Base-by-base conservation (phyloP, 2,797 vertebrate species). In the Pipistrellus pipistrellus region DNA sequence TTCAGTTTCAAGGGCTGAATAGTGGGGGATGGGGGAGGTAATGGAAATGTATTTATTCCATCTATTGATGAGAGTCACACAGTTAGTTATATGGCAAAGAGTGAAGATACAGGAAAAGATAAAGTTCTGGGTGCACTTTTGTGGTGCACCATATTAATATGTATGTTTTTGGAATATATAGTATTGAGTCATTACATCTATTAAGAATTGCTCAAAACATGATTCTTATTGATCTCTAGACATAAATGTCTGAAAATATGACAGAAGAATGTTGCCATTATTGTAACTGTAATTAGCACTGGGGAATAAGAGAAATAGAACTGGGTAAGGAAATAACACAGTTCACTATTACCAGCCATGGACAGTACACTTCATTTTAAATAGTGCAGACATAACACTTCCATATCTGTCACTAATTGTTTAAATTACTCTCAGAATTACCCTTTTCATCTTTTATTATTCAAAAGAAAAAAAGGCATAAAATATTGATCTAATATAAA, bases 361-460 rank as follows among this genome's bases (percentile, higher is more conserved):
- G 59, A 25, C 59, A 62, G 30, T 55, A 48, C 14, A 25, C 38
- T 38, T 83, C 30, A 48, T 44, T 62, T 75, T 46, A 64, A 75
- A 35, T 8, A 75, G 27, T 66, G 80, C 30, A 68, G n/a, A n/a
- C 13, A 68, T 66, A 68, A 88, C 35, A 18, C n/a, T 83, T 68
- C 35, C 9, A 66, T 44, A 18, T 73, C 21, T 30, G 25, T 68
- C 69, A 83, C 21, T 51, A 78, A 46, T 55, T 82, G 68, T 75
- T 66, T 46, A 55, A 5, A 66, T 17, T 66, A 75, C 48, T 83
- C 38, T 76, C 59, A 68, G 11, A 81, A 73, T 38, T 57, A 69
- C 76, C 25, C 41, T 46, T 83, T 81, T 35, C 20, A 82, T 38
- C n/a, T 88, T 84, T 41, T 69, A 77, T 32, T 30, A 57, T 57